Evolutionary conservation across 2,797 vertebrate species (phyloP), one percentile per base, ranked within the genome.

Genomic region (Periparus ater): DNA sequence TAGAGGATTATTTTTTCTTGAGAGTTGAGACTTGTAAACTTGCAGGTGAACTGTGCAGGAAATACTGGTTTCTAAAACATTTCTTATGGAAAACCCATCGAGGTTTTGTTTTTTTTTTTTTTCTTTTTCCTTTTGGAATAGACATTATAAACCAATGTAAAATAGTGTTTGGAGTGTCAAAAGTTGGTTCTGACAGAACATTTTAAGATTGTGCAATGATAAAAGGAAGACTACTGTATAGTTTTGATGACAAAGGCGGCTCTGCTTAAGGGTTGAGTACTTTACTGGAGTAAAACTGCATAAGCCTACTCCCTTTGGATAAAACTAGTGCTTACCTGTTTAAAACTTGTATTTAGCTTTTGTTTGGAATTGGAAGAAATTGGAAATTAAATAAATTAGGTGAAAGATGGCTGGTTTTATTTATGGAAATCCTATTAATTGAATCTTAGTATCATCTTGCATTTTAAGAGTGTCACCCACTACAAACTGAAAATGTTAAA

Each of bases 261-360:
- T 98, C 97, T 97, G 97, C 97, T 97, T 96, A 97, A 98, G 97
- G 97, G 97, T 98, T 97, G 98, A 98, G 96, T 98, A 97, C 97
- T 98, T 98, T 97, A 98, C 98, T 98, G 98, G 97, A 98, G 98
- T 98, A 98, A 98, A 98, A 98, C 97, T 98, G 98, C 98, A 98
- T 98, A 98, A 98, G 98, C 98, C 98, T 98, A 97, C 98, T 98
- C 98, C 98, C 96, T 97, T 97, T 98, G 98, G 97, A 97, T 98
- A 98, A 98, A 98, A 98, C 89, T 98, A 98, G 98, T 98, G 98
- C 98, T 98, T 98, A 98, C 96, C 93, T 97, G 98, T 98, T 98
- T 98, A 98, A 98, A 97, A 97, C 98, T 97, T 98, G 98, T 98
- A 98, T 98, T 98, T 98, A 98, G 98, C 98, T 98, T 98, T 97